Percentiles rank a stretch among this genome's conserved stretches.
Conservation (phyloP, 2,797 vertebrate species). For the Anguilla anguilla region DNA sequence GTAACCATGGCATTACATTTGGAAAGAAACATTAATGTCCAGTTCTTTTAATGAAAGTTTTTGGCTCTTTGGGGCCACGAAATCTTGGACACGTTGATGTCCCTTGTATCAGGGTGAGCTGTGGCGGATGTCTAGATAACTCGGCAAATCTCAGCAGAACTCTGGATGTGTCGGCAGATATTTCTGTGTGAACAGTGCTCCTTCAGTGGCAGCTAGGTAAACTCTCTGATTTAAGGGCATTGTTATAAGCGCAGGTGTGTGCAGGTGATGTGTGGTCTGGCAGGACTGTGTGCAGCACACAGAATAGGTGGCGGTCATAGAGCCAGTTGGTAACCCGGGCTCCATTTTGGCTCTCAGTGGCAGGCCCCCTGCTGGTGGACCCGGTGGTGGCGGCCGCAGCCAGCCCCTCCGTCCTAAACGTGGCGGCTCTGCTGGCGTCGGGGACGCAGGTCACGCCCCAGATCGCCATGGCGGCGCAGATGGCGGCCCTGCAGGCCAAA, state of each 20-base stretch:
- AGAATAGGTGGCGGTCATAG: neutral
- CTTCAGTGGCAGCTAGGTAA: too few relatives aligned
- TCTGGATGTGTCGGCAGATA: too few relatives aligned
- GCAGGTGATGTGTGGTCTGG: neutral
- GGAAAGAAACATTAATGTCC: too few relatives aligned
- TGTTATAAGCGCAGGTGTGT: neutral
- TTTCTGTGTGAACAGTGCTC: too few relatives aligned
- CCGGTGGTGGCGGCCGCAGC: constrained; percentile 72
- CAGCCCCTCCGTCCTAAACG: constrained; percentile 85
- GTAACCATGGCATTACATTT: too few relatives aligned
- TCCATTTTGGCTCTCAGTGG: constrained; percentile 41
- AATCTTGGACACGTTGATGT: too few relatives aligned
- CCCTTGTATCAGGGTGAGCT: too few relatives aligned
- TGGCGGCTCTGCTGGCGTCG: constrained; percentile 92
- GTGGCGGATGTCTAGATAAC: too few relatives aligned
- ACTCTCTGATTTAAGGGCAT: too few relatives aligned
- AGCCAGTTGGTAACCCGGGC: neutral
- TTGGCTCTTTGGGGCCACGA: too few relatives aligned
- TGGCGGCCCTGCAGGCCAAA: constrained; percentile 96
- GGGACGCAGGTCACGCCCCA: constrained; percentile 98
- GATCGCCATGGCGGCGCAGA: constrained; percentile 98
- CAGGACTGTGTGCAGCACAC: neutral
- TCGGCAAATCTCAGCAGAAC: too few relatives aligned
- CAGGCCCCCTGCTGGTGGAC: constrained; percentile 60
- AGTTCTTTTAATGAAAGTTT: too few relatives aligned